A percentile compares a stretch with the other conserved stretches of the same genome.
phyloP scores from a whole-genome alignment of 2,888 invertebrate species.

The Cosmia pyralina region DNA sequence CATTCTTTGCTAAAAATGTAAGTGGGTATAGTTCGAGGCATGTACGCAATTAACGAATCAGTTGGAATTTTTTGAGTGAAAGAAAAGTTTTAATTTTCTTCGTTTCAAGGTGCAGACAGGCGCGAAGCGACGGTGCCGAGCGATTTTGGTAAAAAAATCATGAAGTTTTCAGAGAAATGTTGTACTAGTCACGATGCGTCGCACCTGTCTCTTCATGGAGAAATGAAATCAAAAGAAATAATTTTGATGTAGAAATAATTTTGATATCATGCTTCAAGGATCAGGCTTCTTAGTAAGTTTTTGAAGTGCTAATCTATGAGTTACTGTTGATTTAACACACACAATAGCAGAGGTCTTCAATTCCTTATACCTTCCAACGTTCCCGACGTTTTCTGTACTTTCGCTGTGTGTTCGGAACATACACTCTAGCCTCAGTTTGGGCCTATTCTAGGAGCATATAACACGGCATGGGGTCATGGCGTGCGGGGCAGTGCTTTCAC shows the following conservation, averaged over 20 bases:
- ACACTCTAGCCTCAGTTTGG: conserved; percentile 4
- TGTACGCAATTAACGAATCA: conserved; percentile 16
- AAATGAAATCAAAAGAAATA: background rate
- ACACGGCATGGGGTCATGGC: conserved; percentile 56
- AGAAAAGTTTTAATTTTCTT: background rate
- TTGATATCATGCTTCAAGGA: background rate
- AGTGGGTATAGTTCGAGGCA: conserved; percentile 20
- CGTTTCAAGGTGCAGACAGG: background rate
- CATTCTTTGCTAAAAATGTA: conserved; percentile 42
- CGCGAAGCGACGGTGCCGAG: background rate
- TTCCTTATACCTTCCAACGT: background rate
- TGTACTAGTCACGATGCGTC: background rate
- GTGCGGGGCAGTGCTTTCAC: conserved; percentile 68
- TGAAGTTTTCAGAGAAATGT: background rate
- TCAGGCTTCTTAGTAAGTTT: background rate
- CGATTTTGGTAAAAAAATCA: background rate
- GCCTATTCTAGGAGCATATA: conserved; percentile 36
- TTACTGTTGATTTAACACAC: background rate
- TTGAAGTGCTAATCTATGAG: background rate
- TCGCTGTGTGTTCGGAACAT: conserved; percentile 1
- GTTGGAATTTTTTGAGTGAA: conserved; percentile 6
- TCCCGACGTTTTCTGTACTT: conserved; percentile 16
- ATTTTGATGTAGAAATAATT: background rate
- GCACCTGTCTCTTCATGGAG: background rate
- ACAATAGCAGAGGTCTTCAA: background rate